phyloP scores from a whole-genome alignment of 2,797 vertebrate species.

The Triplophysa bombifrons region DNA sequence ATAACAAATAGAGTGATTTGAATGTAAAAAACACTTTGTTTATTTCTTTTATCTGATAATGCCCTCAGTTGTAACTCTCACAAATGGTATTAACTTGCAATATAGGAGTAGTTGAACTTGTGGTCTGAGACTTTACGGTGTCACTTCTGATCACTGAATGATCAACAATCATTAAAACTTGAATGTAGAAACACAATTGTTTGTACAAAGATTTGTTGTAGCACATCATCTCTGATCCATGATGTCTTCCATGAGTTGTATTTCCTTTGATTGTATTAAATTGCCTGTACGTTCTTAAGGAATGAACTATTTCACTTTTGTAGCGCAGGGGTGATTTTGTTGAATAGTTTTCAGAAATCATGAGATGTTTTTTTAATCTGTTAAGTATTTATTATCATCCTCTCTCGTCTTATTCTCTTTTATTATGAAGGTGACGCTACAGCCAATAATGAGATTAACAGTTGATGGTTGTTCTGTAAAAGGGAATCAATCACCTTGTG shows the following conservation, averaged over 20 bases:
- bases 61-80: no score
- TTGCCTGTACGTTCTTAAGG: constrained; percentile 17
- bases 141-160: background rate
- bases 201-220: constrained; percentile 31
- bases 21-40: no score
- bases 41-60: no score
- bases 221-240: constrained; percentile 5
- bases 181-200: constrained; percentile 37
- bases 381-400: constrained; percentile 38
- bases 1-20: no score
- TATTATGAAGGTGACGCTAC: constrained; percentile 28
- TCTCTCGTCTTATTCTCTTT: constrained; percentile 9
- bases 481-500: constrained; percentile 48
- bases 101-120: no score
- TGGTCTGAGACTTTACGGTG: background rate
- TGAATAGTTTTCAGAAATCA: constrained; percentile 11
- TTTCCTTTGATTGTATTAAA: constrained; percentile 39
- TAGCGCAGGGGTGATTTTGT: background rate
- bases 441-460: constrained; percentile 40
- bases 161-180: constrained; percentile 30
- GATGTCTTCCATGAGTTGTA: constrained; percentile 35
- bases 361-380: constrained; percentile 20
- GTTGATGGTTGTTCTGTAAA: constrained; percentile 27
- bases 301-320: background rate
- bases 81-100: no score